Conservation (phyloP, 37 sponge, comb jelly and placozoan genomes). For the Cliona cf. orientalis region DNA sequence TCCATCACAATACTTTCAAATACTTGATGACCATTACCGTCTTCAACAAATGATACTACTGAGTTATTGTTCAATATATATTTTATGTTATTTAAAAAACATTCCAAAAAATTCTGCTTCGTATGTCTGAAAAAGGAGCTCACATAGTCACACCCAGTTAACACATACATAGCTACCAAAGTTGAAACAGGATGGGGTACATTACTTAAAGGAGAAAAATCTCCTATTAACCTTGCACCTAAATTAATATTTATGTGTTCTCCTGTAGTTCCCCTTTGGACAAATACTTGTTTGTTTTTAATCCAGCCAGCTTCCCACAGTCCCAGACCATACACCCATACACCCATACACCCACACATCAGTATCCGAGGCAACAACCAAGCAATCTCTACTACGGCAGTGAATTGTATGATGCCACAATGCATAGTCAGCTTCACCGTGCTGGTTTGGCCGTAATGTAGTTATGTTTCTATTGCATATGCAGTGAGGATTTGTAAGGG, state of each 20-base stretch:
- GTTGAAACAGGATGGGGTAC: neutral
- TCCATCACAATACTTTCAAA: too few species aligned
- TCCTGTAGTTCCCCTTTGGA: neutral
- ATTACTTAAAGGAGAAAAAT: neutral
- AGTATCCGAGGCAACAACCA: neutral
- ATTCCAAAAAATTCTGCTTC: neutral
- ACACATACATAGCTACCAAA: conserved; percentile 11
- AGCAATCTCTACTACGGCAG: neutral
- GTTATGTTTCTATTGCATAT: neutral
- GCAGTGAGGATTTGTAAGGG: neutral
- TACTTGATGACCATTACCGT: too few species aligned
- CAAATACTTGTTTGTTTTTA: neutral
- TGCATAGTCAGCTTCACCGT: conserved; percentile 26
- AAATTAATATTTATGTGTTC: neutral
- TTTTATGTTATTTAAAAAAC: neutral
- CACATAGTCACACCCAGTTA: conserved; percentile 13
- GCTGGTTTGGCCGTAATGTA: neutral
- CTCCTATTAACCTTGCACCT: neutral
- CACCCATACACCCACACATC: too few species aligned
- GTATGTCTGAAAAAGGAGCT: conserved; percentile 3
- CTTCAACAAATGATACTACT: too few species aligned
- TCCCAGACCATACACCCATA: conserved; percentile 21
- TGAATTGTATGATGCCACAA: conserved; percentile 4
- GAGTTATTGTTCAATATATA: too few species aligned
- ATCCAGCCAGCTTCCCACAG: neutral